These are phyloP conservation scores for Silvanus unidentatus DNA, from an alignment of 2,888 invertebrate species.

Conservation along the genomic window DNA sequence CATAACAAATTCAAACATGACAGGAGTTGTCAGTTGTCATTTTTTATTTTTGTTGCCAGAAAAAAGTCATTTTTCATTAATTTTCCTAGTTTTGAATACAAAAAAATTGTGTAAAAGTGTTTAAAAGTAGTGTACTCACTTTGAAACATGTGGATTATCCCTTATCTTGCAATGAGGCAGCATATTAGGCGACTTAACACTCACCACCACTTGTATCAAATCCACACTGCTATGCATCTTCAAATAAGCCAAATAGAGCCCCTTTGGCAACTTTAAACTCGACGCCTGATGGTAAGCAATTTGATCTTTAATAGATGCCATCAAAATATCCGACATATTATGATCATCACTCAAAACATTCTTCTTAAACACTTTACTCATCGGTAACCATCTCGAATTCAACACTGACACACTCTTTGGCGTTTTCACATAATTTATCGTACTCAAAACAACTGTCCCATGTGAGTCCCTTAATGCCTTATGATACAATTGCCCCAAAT, in stretches of 20 bases:
- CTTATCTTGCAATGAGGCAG: constrained; percentile 89
- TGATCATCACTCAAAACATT: constrained; percentile 68
- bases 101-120: background rate
- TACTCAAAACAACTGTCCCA: constrained; percentile 86
- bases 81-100: too few species aligned
- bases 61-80: too few species aligned
- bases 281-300: constrained; percentile 72
- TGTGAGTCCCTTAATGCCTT: constrained; percentile 83
- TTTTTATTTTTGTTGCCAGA: too few species aligned
- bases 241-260: constrained; percentile 91
- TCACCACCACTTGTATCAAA: constrained; percentile 87
- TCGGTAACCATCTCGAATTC: constrained; percentile 88
- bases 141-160: constrained; percentile 93
- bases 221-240: constrained; percentile 96
- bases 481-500: constrained; percentile 91
- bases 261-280: constrained; percentile 72
- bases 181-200: constrained; percentile 87
- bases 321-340: constrained; percentile 75
- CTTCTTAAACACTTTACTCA: constrained; percentile 68
- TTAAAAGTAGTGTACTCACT: constrained; percentile 54
- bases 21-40: too few species aligned
- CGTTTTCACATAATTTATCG: constrained; percentile 73
- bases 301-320: constrained; percentile 82
- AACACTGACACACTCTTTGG: constrained; percentile 83
- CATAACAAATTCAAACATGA: too few species aligned